Conservation (phyloP, 2,797 vertebrate genomes). For the Myotis vivesi region DNA sequence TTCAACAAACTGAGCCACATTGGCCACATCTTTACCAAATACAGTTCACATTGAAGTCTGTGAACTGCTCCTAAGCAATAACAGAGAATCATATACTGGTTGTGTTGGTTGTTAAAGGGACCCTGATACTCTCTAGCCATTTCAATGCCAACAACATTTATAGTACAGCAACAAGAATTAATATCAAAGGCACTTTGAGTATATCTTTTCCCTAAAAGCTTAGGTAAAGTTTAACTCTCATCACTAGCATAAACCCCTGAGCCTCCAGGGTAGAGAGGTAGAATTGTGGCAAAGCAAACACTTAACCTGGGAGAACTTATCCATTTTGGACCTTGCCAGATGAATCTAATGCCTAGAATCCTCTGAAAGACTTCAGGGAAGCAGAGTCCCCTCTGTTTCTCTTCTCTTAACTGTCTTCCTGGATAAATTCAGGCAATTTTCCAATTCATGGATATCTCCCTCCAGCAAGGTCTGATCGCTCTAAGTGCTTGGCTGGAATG, state of each 20-base stretch:
- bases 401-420: slow-evolving; percentile 32
- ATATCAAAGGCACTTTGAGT: background rate
- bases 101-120: background rate
- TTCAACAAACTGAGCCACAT: no score
- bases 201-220: background rate
- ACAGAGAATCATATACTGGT: rapidly evolving
- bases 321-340: background rate
- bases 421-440: slow-evolving; percentile 48
- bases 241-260: background rate
- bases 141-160: background rate
- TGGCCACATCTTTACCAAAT: background rate
- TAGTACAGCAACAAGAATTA: background rate
- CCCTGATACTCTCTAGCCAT: background rate
- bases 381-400: background rate
- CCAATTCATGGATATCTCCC: slow-evolving; percentile 43
- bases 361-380: background rate
- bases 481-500: background rate
- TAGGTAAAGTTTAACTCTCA: slow-evolving; percentile 17
- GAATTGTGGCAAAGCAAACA: slow-evolving; percentile 3
- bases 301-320: background rate
- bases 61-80: background rate
- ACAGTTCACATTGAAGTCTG: background rate
- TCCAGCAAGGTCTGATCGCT: slow-evolving; percentile 36
- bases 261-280: background rate
- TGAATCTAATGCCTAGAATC: background rate